Base-by-base conservation (phyloP, 2,888 invertebrate genomes). In the Chloromyia formosa region DNA sequence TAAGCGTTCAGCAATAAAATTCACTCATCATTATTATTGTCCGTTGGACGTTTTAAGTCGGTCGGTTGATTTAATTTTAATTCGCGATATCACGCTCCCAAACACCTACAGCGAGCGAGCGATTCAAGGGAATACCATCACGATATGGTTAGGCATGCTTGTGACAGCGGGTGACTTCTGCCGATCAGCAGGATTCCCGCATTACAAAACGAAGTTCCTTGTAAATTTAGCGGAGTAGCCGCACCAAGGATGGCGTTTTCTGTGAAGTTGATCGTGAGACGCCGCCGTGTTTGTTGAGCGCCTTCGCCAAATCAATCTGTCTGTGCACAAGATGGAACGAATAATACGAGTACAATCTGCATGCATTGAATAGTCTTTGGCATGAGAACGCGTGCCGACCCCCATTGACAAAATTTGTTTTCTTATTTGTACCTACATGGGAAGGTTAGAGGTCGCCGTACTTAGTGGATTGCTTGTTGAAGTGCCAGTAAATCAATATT, bases 341-440 rank as follows among this genome's bases (percentile, higher is more conserved):
- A 35, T 27, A 23, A 14, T 60, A 3, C 60, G 1, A 20, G n/a
- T n/a, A n/a, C 27, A 23, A 12, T 10, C 22, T 5, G 12, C 23
- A 56, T 23, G 14, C 60, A 18, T 22, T 58, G 40, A 18, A 14
- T 61, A 45, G 71, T 53, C 58, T 60, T 69, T 49, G 58, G 66
- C 77, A 75, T 74, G 27, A 7, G 74, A 75, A 82, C 84, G 84
- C 84, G 84, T 84, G 84, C 84, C 84, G 84, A 84, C 84, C 84
- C 84, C 84, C 83, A 82, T 84, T 84, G 84, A 82, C 82, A 84
- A 81, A 35, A 82, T 82, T 83, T 83, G 81, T 81, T 80, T 80
- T 81, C 74, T n/a, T n/a, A 73, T 74, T 71, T 74, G 60, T 53
- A 56, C 40, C 14, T 35, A 35, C 27, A 35, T 35, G 27, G 3